Evolutionary conservation across 2,888 invertebrate species (phyloP).

Genomic region (Alsophila aescularia): DNA sequence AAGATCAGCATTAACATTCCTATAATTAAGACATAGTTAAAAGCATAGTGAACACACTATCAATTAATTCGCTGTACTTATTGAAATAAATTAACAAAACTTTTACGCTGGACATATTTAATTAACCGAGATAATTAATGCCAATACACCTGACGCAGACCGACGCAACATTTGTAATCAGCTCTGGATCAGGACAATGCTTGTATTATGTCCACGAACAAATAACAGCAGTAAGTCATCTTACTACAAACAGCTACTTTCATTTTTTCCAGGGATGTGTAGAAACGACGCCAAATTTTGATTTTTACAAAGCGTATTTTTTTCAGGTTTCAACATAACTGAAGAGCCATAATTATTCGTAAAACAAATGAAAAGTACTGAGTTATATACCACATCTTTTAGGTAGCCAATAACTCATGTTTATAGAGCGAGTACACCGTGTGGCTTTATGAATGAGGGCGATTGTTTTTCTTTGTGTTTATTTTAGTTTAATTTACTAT

Average conservation of each 20-base stretch:
- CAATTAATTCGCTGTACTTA: background rate
- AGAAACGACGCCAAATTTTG: too few species aligned
- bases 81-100: conserved; percentile 15
- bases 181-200: conserved; percentile 38
- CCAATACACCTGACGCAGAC: conserved; percentile 36
- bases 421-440: too few species aligned
- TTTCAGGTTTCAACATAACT: too few species aligned
- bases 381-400: too few species aligned
- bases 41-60: background rate
- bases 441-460: too few species aligned
- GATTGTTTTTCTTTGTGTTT: too few species aligned
- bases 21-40: background rate
- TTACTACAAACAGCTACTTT: background rate
- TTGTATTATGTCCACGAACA: conserved; percentile 22
- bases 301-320: too few species aligned
- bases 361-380: too few species aligned
- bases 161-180: conserved; percentile 48
- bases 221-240: background rate
- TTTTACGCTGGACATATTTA: conserved; percentile 14
- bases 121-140: conserved; percentile 23
- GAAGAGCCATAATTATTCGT: too few species aligned
- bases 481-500: too few species aligned
- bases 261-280: too few species aligned
- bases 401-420: too few species aligned
- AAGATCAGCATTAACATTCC: background rate